Percentiles rank a stretch among this genome's conserved stretches.
phyloP scores from a whole-genome alignment of 2,888 invertebrate species.

The Opisthograptis luteolata region DNA sequence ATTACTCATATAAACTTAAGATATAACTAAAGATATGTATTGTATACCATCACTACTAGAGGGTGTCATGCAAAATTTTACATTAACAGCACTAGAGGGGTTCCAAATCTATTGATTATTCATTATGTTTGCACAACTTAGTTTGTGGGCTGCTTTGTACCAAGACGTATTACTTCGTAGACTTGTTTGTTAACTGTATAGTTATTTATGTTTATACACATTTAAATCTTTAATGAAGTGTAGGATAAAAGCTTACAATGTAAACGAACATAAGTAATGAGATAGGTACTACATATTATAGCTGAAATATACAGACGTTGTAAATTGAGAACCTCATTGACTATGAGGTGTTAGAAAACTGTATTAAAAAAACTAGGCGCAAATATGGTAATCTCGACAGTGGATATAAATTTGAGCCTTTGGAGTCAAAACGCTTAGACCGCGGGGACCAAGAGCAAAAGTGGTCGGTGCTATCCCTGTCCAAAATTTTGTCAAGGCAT shows the following conservation, averaged over 20 bases:
- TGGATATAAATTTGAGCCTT: too few relatives aligned
- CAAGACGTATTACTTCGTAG: constrained; percentile 36
- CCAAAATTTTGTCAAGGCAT: too few relatives aligned
- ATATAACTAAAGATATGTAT: not conserved
- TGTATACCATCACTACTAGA: constrained; percentile 1
- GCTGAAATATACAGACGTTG: too few relatives aligned
- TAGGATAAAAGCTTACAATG: not conserved
- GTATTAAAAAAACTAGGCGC: too few relatives aligned
- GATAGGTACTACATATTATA: too few relatives aligned
- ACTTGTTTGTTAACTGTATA: constrained; percentile 23
- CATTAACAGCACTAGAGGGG: constrained; percentile 41
- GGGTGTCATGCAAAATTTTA: constrained; percentile 52
- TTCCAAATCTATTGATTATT: constrained; percentile 64
- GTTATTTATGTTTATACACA: constrained; percentile 26
- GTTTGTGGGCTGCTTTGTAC: constrained; percentile 43
- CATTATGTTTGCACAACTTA: constrained; percentile 59
- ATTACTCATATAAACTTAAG: not conserved
- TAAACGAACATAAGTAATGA: not conserved
- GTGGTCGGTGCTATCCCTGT: too few relatives aligned
- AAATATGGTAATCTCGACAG: too few relatives aligned
- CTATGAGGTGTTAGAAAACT: too few relatives aligned
- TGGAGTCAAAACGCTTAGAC: too few relatives aligned
- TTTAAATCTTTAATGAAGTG: not conserved
- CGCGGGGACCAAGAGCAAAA: too few relatives aligned
- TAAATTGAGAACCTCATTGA: too few relatives aligned